These are phyloP conservation scores for Chorisops tibialis DNA, from an alignment of 2,888 invertebrate species.

Conservation along the genomic window DNA sequence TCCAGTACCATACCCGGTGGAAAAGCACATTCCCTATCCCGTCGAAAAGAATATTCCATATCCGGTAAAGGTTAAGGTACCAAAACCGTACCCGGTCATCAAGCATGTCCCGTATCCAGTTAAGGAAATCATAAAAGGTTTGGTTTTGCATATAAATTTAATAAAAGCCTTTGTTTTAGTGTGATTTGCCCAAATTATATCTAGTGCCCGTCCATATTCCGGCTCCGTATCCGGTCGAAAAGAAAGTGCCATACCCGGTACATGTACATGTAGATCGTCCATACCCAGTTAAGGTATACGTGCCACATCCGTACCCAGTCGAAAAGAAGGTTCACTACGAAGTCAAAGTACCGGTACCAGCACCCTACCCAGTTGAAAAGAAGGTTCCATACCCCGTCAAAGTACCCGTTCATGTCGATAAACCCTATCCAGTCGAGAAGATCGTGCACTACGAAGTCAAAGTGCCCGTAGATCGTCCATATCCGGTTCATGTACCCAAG, in stretches of 20 bases:
- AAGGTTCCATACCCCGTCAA: conserved; percentile 65
- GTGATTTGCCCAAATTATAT: too few relatives aligned
- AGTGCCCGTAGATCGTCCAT: conserved; percentile 65
- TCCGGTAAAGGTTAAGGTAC: conserved; percentile 63
- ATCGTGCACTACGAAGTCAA: conserved; percentile 70
- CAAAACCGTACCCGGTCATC: conserved; percentile 69
- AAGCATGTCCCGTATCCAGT: conserved; percentile 69
- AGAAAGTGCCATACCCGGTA: conserved; percentile 72
- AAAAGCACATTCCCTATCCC: conserved; percentile 63
- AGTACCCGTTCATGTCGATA: conserved; percentile 71
- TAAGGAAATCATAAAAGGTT: conserved; percentile 74
- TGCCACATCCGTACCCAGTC: conserved; percentile 64
- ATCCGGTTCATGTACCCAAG: conserved; percentile 59
- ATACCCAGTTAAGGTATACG: conserved; percentile 69
- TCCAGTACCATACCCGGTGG: conserved; percentile 67
- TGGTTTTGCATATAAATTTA: too few relatives aligned
- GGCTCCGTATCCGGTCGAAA: conserved; percentile 74
- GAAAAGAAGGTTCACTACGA: conserved; percentile 68
- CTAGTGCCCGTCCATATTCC: conserved; percentile 77
- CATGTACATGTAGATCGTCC: conserved; percentile 71
- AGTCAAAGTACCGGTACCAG: conserved; percentile 71
- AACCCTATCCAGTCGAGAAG: conserved; percentile 70
- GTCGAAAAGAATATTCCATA: conserved; percentile 63
- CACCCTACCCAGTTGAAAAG: conserved; percentile 69
- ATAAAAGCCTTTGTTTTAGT: too few relatives aligned